Evolutionary conservation across 1,140 invertebrate genomes (phyloP).

Genomic region (Drosophila asahinai): DNA sequence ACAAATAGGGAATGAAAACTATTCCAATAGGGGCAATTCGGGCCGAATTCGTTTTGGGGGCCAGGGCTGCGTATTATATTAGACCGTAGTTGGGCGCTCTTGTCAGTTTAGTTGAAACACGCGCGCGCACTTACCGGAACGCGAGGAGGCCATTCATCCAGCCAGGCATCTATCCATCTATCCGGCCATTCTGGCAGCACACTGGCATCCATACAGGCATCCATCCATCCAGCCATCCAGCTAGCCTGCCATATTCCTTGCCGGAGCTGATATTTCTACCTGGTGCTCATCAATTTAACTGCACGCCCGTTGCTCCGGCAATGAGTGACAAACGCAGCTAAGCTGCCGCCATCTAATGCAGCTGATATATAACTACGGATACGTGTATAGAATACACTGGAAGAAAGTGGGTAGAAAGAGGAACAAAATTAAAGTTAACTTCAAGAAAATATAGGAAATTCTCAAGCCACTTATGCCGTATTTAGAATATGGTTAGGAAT

Average conservation of each 20-base stretch:
- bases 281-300: slow-evolving; percentile 81
- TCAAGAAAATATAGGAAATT: background rate
- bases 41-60: background rate
- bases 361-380: slow-evolving; percentile 49
- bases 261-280: slow-evolving; percentile 43
- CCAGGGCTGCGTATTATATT: slow-evolving; percentile 58
- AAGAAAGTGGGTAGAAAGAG: background rate
- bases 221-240: slow-evolving; percentile 4
- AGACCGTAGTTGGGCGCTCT: slow-evolving; percentile 21
- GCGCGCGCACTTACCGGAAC: slow-evolving; percentile 74
- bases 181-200: slow-evolving; percentile 1
- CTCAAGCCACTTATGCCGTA: no score
- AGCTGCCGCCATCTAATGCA: slow-evolving; percentile 70
- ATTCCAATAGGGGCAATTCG: slow-evolving; percentile 2
- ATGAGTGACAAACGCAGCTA: slow-evolving; percentile 71
- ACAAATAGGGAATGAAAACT: slow-evolving; percentile 39
- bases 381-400: slow-evolving; percentile 32
- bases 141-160: slow-evolving; percentile 64
- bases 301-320: slow-evolving; percentile 58
- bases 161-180: slow-evolving; percentile 38
- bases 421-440: background rate
- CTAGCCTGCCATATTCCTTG: slow-evolving; percentile 27
- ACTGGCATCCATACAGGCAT: slow-evolving; percentile 6
- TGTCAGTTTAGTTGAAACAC: slow-evolving; percentile 64
- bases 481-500: no score